These are phyloP conservation scores for Phataginus tricuspis DNA, from an alignment of 2,797 vertebrate genomes.

Conservation along the genomic window DNA sequence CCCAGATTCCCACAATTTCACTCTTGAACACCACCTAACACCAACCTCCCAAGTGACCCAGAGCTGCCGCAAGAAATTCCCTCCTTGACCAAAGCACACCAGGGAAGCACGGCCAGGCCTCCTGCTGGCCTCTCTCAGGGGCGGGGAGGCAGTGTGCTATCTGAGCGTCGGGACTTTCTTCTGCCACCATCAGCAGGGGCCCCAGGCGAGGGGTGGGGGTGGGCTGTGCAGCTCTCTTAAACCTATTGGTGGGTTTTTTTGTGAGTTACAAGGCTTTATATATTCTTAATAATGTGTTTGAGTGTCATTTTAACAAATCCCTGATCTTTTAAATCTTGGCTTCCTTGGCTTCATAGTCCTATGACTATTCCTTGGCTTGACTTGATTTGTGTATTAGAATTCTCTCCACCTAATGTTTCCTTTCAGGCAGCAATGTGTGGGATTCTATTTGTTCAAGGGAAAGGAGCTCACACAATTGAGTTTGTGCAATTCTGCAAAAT, in stretches of 20 bases:
- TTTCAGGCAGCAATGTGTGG: conserved; percentile 17
- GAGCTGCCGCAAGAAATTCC: neutral
- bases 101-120: accelerated
- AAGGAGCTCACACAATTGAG: conserved; percentile 29
- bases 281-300: neutral
- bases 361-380: neutral
- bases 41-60: neutral
- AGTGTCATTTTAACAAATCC: neutral
- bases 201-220: neutral
- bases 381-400: conserved; percentile 53
- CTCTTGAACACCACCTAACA: neutral
- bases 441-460: conserved; percentile 53
- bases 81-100: neutral
- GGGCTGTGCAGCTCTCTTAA: neutral
- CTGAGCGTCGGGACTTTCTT: neutral
- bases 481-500: conserved; percentile 37
- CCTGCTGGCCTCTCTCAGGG: neutral
- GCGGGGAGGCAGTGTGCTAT: neutral
- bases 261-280: neutral
- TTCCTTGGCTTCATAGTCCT: neutral
- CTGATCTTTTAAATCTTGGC: neutral
- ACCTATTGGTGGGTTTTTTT: neutral
- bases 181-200: too few species aligned
- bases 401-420: conserved; percentile 2
- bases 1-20: neutral